Evolutionary conservation across 1,140 invertebrate species (phyloP).

Genomic region (Triops longicaudatus): DNA sequence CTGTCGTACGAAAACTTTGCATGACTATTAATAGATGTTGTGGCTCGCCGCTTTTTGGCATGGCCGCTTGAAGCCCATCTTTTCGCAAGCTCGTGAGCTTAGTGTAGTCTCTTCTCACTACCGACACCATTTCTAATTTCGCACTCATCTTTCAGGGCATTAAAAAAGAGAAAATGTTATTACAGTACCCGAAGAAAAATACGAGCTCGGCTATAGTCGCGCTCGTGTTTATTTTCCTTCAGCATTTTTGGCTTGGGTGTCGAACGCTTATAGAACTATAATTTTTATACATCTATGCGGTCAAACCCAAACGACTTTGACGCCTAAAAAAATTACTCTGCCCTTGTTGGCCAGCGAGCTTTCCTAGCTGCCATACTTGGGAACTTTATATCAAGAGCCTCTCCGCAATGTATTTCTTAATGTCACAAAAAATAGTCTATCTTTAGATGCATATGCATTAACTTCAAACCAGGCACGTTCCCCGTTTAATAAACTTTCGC

Average conservation of each 20-base stretch:
- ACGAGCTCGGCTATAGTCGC: background rate
- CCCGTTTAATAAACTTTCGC: background rate
- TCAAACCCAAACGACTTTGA: slow-evolving; percentile 1
- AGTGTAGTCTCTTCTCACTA: background rate
- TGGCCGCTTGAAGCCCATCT: background rate
- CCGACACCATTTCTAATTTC: background rate
- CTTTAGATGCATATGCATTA: no score
- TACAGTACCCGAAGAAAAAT: background rate
- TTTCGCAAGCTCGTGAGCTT: background rate
- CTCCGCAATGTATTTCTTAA: no score
- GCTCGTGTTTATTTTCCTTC: background rate
- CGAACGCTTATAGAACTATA: background rate
- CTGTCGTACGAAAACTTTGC: background rate
- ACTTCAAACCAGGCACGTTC: background rate
- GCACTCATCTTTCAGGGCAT: background rate
- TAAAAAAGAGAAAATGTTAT: slow-evolving; percentile 10
- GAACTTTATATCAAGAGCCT: background rate
- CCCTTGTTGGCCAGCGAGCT: background rate
- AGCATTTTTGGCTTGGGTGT: slow-evolving; percentile 12
- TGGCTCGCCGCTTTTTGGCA: slow-evolving; percentile 6
- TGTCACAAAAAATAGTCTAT: no score
- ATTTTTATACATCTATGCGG: background rate
- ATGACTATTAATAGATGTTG: background rate
- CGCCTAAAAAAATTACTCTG: background rate
- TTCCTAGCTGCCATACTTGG: background rate